These are phyloP conservation scores for Periphyllus acericola DNA, from an alignment of 2,888 invertebrate species.

Conservation along the genomic window DNA sequence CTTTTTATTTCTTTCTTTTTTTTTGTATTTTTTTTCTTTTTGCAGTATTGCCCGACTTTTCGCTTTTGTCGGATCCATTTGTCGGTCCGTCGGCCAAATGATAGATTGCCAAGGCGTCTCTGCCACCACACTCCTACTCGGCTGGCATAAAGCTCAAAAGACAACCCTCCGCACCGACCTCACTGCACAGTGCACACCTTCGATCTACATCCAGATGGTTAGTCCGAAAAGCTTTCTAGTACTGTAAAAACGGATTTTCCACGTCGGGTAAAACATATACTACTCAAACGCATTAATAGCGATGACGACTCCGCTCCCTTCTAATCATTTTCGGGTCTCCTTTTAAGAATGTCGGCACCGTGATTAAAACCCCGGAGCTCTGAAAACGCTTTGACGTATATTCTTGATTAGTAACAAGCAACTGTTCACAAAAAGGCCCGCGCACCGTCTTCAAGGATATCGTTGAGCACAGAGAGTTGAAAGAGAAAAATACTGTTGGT, in stretches of 20 bases:
- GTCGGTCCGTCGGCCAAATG: conserved; percentile 57
- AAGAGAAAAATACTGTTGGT: conserved; percentile 27
- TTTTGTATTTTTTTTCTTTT: background rate
- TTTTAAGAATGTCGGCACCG: conserved; percentile 15
- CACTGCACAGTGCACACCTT: background rate
- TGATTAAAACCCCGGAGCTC: conserved; percentile 50
- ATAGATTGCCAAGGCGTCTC: conserved; percentile 47
- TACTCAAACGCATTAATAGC: background rate
- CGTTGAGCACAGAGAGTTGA: background rate
- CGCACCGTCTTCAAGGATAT: background rate
- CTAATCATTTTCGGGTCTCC: conserved; percentile 48
- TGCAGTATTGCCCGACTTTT: conserved; percentile 37
- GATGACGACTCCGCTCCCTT: background rate
- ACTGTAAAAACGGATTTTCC: conserved; percentile 27
- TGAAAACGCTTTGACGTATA: conserved; percentile 40
- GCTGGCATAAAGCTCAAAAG: conserved; percentile 45
- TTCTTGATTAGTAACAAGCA: conserved; percentile 51
- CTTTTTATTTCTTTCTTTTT: conserved; percentile 35
- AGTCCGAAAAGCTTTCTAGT: conserved; percentile 13
- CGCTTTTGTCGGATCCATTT: conserved; percentile 52
- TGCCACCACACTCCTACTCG: background rate
- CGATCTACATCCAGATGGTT: conserved; percentile 1
- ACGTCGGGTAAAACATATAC: background rate
- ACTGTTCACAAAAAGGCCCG: background rate
- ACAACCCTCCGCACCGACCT: background rate